Evolutionary conservation across 2,797 vertebrate species (phyloP), one percentile per base, ranked within the genome.

Genomic region (Tenualosa thibaudeaui): DNA sequence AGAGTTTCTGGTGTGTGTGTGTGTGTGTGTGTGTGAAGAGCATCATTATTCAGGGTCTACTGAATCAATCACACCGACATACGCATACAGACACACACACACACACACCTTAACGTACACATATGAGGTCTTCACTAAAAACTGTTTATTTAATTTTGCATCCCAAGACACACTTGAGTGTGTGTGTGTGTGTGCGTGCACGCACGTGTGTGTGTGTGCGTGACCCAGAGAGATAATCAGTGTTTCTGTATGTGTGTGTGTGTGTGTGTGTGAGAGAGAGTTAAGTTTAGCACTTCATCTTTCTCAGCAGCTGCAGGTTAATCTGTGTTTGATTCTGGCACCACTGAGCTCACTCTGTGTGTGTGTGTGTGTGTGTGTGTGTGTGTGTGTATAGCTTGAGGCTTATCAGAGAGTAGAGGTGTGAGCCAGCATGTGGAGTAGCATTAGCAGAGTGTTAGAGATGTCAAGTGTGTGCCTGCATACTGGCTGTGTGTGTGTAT

Each of bases 341-440:
- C 31, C 26, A 13, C 56, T 3, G 54, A 0, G 51, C 51, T 54
- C 51, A 13, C 46, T 46, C 24, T 26, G 60, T 26, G n/a, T 26
- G 60, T 31, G 24, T 71, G 65, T 71, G 65, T 71, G 65, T 71
- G 65, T 37, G 65, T 68, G 26, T 68, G 62, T 68, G 62, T 31
- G 62, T 68, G 65, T 37, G 65, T 71, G 65, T 37, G 65, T 71
- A 26, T 13, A 22, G 26, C 12, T 26, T 31, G 65, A 31, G 65
- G 31, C 65, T 71, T 71, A 71, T 71, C 65, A 15, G 26, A 71
- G 26, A 71, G 13, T 71, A 71, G 65, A 71, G 65, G 65, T 71
- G 65, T 71, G 65, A 71, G 26, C 62, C 62, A 68, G 62, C 24
- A 68, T 24, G 62, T 68, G 62, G 26, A 68, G 62, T 26, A 24